Evolutionary conservation across 1,140 invertebrate species (phyloP).

Genomic region (Leptonema lineaticorne): DNA sequence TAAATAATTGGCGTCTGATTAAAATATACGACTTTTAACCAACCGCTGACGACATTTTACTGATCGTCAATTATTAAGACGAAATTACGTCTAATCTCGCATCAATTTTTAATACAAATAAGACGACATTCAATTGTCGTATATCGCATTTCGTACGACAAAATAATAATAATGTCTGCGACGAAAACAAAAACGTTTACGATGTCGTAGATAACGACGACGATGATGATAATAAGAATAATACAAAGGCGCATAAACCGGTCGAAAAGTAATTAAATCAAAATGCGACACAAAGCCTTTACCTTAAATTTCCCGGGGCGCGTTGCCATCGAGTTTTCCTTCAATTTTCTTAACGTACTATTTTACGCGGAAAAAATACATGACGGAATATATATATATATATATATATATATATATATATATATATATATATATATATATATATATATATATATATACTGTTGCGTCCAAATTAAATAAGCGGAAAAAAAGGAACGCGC

Average conservation of each 20-base stretch:
- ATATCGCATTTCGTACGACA: background rate
- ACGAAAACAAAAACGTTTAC: background rate
- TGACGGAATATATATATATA: too few relatives aligned
- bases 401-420: too few relatives aligned
- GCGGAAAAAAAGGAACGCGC: background rate
- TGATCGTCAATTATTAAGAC: too few relatives aligned
- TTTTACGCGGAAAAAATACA: background rate
- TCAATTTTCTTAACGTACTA: background rate
- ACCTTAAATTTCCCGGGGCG: slow-evolving; percentile 5
- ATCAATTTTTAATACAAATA: too few relatives aligned
- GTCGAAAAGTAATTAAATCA: slow-evolving; percentile 16
- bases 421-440: too few relatives aligned
- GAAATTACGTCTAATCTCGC: too few relatives aligned
- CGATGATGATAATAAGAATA: slow-evolving; percentile 7
- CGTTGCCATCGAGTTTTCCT: background rate
- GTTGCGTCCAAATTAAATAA: slow-evolving; percentile 14
- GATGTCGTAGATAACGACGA: background rate
- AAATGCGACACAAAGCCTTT: slow-evolving; percentile 18
- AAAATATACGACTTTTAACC: too few relatives aligned
- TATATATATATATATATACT: slow-evolving; percentile 8
- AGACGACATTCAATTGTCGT: too few relatives aligned
- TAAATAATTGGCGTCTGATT: too few relatives aligned
- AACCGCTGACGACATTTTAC: too few relatives aligned
- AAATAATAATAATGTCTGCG: slow-evolving; percentile 15
- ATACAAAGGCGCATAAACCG: slow-evolving; percentile 10